Percentiles rank a stretch among this genome's conserved stretches.
Conservation (phyloP, 2,113 vertebrate species). For the Notiomystis cincta region DNA sequence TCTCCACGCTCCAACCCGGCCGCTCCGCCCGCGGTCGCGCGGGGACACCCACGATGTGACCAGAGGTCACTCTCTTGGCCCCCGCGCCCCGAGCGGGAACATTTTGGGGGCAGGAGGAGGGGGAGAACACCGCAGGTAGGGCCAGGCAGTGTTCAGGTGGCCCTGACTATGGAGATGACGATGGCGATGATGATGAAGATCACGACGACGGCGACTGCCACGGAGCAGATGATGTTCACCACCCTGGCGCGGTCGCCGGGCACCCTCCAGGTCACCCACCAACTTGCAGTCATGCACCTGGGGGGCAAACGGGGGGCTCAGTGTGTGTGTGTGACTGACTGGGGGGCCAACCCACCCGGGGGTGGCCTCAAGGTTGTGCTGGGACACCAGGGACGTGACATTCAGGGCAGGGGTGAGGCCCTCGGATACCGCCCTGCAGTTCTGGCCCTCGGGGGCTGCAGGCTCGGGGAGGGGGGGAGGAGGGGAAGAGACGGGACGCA, state of each 20-base stretch:
- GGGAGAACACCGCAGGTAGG: neutral
- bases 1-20: accelerated
- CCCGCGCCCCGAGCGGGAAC: accelerated
- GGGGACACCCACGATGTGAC: neutral
- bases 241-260: neutral
- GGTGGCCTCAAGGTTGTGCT: neutral
- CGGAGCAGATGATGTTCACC: neutral
- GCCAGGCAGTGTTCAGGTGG: accelerated
- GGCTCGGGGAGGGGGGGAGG: neutral
- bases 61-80: accelerated
- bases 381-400: accelerated
- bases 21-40: neutral
- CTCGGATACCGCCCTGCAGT: accelerated
- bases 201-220: accelerated
- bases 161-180: accelerated
- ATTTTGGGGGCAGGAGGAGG: neutral
- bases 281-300: conserved; percentile 34
- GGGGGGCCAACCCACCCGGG: accelerated
- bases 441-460: neutral
- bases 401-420: neutral
- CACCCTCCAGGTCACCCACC: neutral
- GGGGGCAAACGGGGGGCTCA: neutral
- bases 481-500: no score
- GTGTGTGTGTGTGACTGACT: accelerated
- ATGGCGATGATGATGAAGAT: accelerated